Evolutionary conservation across 2,888 invertebrate genomes (phyloP), one percentile per base, ranked within the genome.

Genomic region (Leucophenga maculata): DNA sequence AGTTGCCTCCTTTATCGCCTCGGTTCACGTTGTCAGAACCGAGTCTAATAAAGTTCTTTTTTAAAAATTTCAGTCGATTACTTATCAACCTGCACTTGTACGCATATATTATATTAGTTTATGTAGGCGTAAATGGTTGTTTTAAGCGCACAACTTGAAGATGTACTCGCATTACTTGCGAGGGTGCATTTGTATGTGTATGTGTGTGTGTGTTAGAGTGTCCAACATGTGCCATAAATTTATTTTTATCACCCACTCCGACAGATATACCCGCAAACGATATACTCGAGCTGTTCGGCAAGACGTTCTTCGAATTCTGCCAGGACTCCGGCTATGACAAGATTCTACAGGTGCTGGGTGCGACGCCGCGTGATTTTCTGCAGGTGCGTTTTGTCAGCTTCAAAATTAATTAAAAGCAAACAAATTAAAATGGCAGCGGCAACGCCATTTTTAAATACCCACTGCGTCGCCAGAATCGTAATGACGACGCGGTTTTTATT

Each of bases 291-390:
- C 89, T 95, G 4, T 97, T 98, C 84, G 98, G 98, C 0, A 95
- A 95, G 86, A 97, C 96, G 79, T 98, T 98, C 89, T 97, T 97
- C 86, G 97, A 97, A 88, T 97, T 97, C 85, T 98, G 97, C 83
- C 96, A 97, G 87, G 97, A 97, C 87, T 97, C 97, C 2, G 97
- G 98, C n/a, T 98, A 97, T 85, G 97, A 97, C 86, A 96, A 97
- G 88, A 97, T 97, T 74, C 90, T 98, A 46, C 95, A 97, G 89
- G 97, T 97, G 6, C 90, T 98, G 4, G 98, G 98, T 57, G 97
- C 97, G 20, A 97, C 97, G 22, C 97, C 97, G 0, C 90, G 97
- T 74, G 98, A 98, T 89, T 99, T 99, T 89, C 90, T 98, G 77
- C 96, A 96, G 93, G 96, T 95, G 72, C 71, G 75, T 65, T 16